Base-by-base conservation (phyloP, 1,140 invertebrate genomes). In the Gryllus bimaculatus region DNA sequence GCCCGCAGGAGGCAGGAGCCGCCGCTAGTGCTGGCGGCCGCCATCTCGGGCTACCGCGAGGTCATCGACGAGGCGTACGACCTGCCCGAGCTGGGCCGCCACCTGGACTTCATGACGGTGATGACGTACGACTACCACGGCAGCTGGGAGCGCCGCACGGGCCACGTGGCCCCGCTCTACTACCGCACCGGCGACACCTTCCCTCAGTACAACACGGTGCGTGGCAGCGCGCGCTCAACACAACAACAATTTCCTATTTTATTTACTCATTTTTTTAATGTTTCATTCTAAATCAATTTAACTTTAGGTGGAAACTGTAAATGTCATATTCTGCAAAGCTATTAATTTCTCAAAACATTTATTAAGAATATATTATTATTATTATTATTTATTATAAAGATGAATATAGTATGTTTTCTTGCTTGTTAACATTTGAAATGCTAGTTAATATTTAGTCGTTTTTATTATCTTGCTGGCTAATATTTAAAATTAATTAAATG, bases 81-180 rank as follows among this genome's bases (percentile, higher is more conserved):
- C 81, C 85, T 96, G 1, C 85, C 87, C 0, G 84, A 88, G 4
- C 86, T 97, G 39, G 92, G 90, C 0, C 84, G 88, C n/a, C 85
- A 89, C 74, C 89, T 92, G 8, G 94, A 96, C 82, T 96, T 96
- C 82, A 89, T 97, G 83, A 94, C 93, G 3, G 90, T 96, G 0
- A 96, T 96, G 94, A 92, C 92, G 0, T 96, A 96, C 79, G 95
- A 97, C 84, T 95, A 95, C 83, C 94, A 96, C 82, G 95, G 95
- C 0, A 90, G 91, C 8, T 96, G 95, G 95, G 95, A 96, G 83
- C 84, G 88, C 6, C 87, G 87, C 81, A 94, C 94, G 0, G 94
- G 93, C 0, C 95, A 97, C 83, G 90, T 96, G 8, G 94, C 94
- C 82, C 95, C 96, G 0, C 86, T 97, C 1, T 91, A 91, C 78